Evolutionary conservation across 2,888 invertebrate species (phyloP).

Genomic region (Kryphioiulus occultus): DNA sequence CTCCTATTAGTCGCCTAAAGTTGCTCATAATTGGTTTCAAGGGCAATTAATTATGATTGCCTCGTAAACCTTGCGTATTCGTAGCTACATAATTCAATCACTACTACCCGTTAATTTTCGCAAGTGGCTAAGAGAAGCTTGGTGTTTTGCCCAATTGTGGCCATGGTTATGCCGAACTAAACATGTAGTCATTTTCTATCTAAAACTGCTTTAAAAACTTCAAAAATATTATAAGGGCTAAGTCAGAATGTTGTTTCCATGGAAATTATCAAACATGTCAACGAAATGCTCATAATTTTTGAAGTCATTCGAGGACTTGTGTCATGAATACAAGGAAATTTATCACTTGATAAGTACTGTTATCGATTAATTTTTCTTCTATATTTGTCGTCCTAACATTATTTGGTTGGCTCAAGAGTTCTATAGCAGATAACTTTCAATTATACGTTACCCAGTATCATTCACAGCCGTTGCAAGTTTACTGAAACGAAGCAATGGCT

Average conservation of each 20-base stretch:
- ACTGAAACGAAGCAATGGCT: not conserved
- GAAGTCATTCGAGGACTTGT: not conserved
- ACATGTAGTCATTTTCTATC: not conserved
- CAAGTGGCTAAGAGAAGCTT: not conserved
- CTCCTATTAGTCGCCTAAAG: not conserved
- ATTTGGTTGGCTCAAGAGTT: not conserved
- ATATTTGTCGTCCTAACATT: not conserved
- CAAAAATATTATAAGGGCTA: not conserved
- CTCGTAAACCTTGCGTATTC: not conserved
- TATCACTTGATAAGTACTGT: not conserved
- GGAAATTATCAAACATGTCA: not conserved
- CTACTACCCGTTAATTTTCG: not conserved
- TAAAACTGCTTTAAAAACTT: not conserved
- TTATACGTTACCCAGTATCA: no score
- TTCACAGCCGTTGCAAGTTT: not conserved
- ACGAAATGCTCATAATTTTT: not conserved
- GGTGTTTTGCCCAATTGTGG: not conserved
- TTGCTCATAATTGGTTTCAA: not conserved
- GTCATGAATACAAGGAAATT: not conserved
- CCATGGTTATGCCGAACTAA: not conserved
- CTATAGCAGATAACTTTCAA: constrained; percentile 7
- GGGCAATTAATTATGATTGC: not conserved
- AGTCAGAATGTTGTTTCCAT: not conserved
- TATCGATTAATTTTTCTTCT: not conserved
- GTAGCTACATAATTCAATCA: not conserved